Conservation (phyloP, 2,888 invertebrate species). For the Strigamia transsilvanica region DNA sequence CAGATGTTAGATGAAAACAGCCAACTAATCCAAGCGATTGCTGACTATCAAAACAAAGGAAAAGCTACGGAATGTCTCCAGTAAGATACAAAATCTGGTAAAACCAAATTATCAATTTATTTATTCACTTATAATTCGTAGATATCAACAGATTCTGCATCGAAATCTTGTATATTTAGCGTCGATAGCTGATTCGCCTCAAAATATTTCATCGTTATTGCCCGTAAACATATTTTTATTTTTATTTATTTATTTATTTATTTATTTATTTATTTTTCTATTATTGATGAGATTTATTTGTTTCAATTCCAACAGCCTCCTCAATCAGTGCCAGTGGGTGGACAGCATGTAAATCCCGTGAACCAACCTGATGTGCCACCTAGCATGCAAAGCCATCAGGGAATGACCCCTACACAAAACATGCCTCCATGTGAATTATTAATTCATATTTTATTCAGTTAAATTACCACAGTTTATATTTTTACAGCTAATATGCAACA, state of each 20-base stretch:
- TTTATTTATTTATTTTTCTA: neutral
- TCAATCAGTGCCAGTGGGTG: conserved; percentile 53
- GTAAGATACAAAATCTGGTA: conserved; percentile 66
- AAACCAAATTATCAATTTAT: neutral
- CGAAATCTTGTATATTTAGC: conserved; percentile 95
- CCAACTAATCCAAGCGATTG: conserved; percentile 94
- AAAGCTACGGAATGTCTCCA: conserved; percentile 91
- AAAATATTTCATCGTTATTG: conserved; percentile 86
- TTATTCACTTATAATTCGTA: conserved; percentile 59
- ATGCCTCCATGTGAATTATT: conserved; percentile 35
- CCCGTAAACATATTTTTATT: conserved; percentile 76
- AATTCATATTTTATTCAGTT: conserved; percentile 14
- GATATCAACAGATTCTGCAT: conserved; percentile 90
- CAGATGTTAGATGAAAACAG: conserved; percentile 97
- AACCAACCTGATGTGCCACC: conserved; percentile 58
- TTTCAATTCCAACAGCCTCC: conserved; percentile 56
- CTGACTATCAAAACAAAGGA: conserved; percentile 95
- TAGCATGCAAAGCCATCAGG: conserved; percentile 52
- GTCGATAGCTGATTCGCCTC: conserved; percentile 94
- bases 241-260: neutral
- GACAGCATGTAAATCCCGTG: conserved; percentile 54
- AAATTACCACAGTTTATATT: neutral
- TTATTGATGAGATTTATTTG: neutral
- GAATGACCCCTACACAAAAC: conserved; percentile 1
- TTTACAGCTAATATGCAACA: conserved; percentile 52